Evolutionary conservation across 2,113 vertebrate genomes (phyloP).

Genomic region (Lagenorhynchus albirostris): DNA sequence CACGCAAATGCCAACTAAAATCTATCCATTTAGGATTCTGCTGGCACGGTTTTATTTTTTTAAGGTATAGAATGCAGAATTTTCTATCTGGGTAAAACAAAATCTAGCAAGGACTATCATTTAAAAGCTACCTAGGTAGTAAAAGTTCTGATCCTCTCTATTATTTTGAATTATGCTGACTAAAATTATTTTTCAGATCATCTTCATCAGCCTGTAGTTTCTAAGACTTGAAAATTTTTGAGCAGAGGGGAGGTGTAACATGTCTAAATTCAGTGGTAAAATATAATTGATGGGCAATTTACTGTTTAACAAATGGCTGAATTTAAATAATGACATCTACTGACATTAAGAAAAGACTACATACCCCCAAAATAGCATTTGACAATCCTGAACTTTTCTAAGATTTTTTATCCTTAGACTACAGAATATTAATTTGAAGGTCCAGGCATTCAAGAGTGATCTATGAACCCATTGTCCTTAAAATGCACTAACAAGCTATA

Average conservation of each 20-base stretch:
- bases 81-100: neutral
- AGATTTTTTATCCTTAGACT: neutral
- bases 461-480: neutral
- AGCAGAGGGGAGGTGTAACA: neutral
- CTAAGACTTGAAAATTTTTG: neutral
- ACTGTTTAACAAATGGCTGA: neutral
- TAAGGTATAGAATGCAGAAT: neutral
- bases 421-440: neutral
- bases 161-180: neutral
- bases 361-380: constrained; percentile 6
- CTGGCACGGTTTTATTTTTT: neutral
- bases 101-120: neutral
- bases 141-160: neutral
- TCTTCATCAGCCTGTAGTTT: neutral
- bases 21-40: neutral
- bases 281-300: neutral
- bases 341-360: neutral
- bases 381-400: neutral
- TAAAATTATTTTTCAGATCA: neutral
- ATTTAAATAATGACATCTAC: constrained; percentile 40
- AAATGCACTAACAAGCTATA: neutral
- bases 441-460: neutral
- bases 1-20: neutral
- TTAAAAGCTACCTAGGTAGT: neutral
- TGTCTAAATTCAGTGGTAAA: neutral